Evolutionary conservation across 2,113 vertebrate species (phyloP).

Genomic region (Podiceps cristatus): DNA sequence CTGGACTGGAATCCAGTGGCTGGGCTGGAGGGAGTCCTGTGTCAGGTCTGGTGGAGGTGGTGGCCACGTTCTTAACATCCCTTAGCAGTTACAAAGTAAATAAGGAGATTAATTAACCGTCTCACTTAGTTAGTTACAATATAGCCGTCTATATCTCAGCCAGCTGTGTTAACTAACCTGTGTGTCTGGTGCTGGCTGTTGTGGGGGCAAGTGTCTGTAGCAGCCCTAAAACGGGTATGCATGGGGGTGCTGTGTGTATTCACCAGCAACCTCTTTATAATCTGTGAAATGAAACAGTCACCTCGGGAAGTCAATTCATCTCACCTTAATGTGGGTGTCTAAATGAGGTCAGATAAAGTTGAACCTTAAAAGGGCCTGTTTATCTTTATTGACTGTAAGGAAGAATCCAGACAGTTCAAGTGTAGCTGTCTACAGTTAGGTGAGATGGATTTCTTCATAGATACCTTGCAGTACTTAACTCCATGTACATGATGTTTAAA

Average conservation of each 20-base stretch:
- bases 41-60: background rate
- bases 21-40: background rate
- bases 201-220: background rate
- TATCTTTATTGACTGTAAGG: background rate
- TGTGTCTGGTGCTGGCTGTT: background rate
- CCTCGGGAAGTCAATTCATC: background rate
- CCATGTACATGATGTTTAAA: background rate
- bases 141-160: background rate
- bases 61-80: rapidly evolving
- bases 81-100: background rate
- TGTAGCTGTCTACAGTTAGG: background rate
- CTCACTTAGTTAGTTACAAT: background rate
- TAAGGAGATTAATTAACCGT: background rate
- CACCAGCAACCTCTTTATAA: background rate
- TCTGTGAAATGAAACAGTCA: background rate
- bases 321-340: background rate
- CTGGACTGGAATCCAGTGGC: background rate
- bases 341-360: background rate
- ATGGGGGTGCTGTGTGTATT: background rate
- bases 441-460: background rate
- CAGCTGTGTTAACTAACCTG: background rate
- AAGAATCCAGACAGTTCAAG: background rate
- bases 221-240: no score
- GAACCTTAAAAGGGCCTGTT: background rate
- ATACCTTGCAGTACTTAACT: background rate